A percentile compares a stretch with the other conserved stretches of the same genome.
Conservation (phyloP, 1,140 invertebrate species). For the Leptinotarsa defecta region DNA sequence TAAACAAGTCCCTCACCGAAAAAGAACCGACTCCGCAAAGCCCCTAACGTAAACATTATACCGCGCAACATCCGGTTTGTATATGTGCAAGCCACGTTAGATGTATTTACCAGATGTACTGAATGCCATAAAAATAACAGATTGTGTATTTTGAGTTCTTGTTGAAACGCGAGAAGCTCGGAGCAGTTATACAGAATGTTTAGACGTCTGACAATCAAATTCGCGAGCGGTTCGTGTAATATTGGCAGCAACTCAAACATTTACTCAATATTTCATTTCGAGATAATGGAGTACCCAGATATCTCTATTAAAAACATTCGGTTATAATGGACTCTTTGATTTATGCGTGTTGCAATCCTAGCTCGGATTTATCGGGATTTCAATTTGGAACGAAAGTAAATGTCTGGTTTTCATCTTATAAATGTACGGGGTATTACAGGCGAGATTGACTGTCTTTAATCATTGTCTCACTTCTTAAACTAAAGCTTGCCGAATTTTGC, state of each 20-base stretch:
- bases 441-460: too few relatives aligned
- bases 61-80: slow-evolving; percentile 1
- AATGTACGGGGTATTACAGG: too few relatives aligned
- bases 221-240: not conserved
- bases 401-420: not conserved
- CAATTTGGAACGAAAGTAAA: not conserved
- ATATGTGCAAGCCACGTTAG: slow-evolving; percentile 5
- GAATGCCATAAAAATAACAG: not conserved
- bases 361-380: not conserved
- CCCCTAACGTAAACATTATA: not conserved
- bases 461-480: too few relatives aligned
- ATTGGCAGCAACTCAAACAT: slow-evolving; percentile 5
- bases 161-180: not conserved
- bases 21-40: not conserved
- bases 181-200: slow-evolving; percentile 3
- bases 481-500: too few relatives aligned
- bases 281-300: not conserved
- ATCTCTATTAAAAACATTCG: not conserved
- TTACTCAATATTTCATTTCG: not conserved
- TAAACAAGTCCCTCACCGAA: not conserved
- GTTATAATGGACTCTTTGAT: not conserved
- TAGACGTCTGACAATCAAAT: slow-evolving; percentile 5
- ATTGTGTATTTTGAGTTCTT: slow-evolving; percentile 6
- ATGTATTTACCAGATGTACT: not conserved
- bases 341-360: not conserved